Evolutionary conservation across 2,888 invertebrate species (phyloP).

Genomic region (Frankliniella intonsa): DNA sequence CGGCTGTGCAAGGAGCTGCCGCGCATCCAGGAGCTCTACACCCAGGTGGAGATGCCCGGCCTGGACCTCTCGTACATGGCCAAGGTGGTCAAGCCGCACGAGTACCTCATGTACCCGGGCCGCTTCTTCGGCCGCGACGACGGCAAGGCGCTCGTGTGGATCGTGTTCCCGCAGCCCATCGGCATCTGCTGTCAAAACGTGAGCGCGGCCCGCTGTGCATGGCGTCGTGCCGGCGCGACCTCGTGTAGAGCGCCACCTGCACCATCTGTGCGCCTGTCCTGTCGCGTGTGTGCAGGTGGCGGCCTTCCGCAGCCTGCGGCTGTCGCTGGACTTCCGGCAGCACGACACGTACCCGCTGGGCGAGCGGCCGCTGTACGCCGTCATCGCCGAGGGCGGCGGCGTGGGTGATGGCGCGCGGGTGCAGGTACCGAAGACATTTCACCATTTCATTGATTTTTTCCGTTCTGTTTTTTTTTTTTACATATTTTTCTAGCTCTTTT

Average conservation of each 20-base stretch:
- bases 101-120: conserved; percentile 23
- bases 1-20: conserved; percentile 8
- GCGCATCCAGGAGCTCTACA: conserved; percentile 2
- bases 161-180: conserved; percentile 7
- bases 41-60: neutral
- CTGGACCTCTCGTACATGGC: neutral
- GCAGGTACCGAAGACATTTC: too few relatives aligned
- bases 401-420: neutral
- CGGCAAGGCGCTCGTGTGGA: conserved; percentile 13
- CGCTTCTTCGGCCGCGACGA: conserved; percentile 21
- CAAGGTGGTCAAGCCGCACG: neutral
- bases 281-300: neutral
- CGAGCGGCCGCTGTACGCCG: conserved; percentile 1
- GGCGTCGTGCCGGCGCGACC: neutral
- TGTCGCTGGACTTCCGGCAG: conserved; percentile 18
- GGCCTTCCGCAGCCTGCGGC: neutral
- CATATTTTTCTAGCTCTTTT: too few relatives aligned
- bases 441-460: too few relatives aligned
- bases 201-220: neutral
- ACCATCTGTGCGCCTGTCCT: too few relatives aligned
- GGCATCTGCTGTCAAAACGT: conserved; percentile 15
- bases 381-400: neutral
- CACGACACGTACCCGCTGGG: conserved; percentile 16
- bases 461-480: too few relatives aligned
- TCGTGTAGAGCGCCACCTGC: too few relatives aligned